These are phyloP conservation scores for Microplitis demolitor DNA, from an alignment of 1,140 invertebrate species.

Conservation along the genomic window DNA sequence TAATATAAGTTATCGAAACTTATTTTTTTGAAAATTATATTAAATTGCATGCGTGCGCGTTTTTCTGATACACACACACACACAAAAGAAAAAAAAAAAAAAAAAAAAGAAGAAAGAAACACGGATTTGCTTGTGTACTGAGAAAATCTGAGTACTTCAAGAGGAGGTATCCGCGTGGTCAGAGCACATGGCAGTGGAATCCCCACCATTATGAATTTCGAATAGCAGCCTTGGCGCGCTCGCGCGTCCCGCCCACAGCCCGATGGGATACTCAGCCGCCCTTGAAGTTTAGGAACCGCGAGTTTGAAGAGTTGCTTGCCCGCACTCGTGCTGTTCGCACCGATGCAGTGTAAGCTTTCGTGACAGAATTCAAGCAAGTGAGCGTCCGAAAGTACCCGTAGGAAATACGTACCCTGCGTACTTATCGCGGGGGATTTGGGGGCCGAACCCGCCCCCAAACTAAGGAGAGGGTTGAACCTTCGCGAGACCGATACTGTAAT, in stretches of 20 bases:
- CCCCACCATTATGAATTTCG: slow-evolving; percentile 17
- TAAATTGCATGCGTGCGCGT: too few species aligned
- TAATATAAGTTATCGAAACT: too few species aligned
- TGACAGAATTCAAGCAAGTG: slow-evolving; percentile 1
- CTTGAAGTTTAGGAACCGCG: slow-evolving; percentile 24
- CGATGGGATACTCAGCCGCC: slow-evolving; percentile 26
- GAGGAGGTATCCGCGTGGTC: slow-evolving; percentile 26
- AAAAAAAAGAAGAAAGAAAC: too few species aligned
- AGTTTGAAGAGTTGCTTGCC: slow-evolving; percentile 28
- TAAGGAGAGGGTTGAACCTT: slow-evolving; percentile 51
- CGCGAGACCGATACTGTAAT: slow-evolving; percentile 47
- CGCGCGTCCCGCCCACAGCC: slow-evolving; percentile 48
- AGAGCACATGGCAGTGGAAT: slow-evolving; percentile 25
- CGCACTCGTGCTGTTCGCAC: slow-evolving; percentile 46
- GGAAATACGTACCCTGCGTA: slow-evolving; percentile 2
- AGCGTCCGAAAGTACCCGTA: not conserved
- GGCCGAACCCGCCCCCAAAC: slow-evolving; percentile 52
- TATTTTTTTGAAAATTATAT: too few species aligned
- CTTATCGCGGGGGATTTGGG: slow-evolving; percentile 26
- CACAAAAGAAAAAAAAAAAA: too few species aligned
- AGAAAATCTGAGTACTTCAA: not conserved
- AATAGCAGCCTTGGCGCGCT: slow-evolving; percentile 30
- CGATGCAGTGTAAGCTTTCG: slow-evolving; percentile 25
- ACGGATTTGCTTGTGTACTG: too few species aligned
- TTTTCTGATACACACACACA: too few species aligned